Evolutionary conservation across 2,888 invertebrate species (phyloP), one percentile per base, ranked within the genome.

Genomic region (Tryphoninae sp.): DNA sequence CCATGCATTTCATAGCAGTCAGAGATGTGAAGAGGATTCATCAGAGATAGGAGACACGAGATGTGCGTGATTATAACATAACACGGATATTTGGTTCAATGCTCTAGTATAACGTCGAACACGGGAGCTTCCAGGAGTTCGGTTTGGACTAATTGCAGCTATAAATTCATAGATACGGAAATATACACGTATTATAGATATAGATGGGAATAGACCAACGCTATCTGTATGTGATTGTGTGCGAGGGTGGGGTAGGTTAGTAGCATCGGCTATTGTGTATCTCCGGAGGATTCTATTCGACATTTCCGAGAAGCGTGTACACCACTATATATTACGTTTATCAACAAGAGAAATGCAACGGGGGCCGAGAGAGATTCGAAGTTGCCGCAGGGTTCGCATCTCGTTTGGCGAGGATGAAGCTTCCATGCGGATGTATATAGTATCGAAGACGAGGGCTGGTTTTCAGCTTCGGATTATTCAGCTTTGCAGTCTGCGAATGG

Each of bases 151-250:
- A 76, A 80, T 76, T 77, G 72, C 76, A 65, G 67, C 76, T 72
- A 80, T 77, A 77, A 80, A 80, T 80, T 76, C 80, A 77, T 80
- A 80, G 76, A 80, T 76, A 76, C 61, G 68, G 13, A 40, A 68
- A 68, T 55, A 26, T 55, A 55, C 55, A 67, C 19, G n/a, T 23
- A 62, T 45, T 45, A 19, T 13, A 68, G 26, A 49, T 42, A 53
- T 53, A 68, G 33, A 33, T 33, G 33, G 6, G 33, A 33, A 33
- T 33, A 33, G 33, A 33, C 1, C 33, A 33, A 33, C 6, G 33
- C 33, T 33, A 4, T 61, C 22, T 62, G 16, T 26, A 42, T 22
- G 51, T 40, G 68, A 40, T 64, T 69, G 33, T 51, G 51, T 61
- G 11, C 16, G 11, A 26, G 26, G 22, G 26, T 45, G 42, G 51